phyloP scores from a whole-genome alignment of 2,888 invertebrate species.

The Macroteleia sp. region DNA sequence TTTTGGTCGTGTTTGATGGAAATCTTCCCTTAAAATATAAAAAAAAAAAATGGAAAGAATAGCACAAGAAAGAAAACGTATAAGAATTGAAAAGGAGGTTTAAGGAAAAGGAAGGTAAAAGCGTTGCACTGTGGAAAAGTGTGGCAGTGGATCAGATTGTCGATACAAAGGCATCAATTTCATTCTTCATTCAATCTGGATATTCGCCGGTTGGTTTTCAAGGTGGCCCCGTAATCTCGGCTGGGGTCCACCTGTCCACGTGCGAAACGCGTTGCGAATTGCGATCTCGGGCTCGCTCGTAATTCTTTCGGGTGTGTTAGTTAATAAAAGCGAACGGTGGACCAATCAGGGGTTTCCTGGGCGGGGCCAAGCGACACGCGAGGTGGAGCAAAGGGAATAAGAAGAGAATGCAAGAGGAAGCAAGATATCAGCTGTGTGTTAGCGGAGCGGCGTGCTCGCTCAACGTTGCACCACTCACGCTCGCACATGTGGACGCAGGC shows the following conservation, averaged over 20 bases:
- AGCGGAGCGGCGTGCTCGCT: background rate
- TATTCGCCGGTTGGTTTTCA: constrained; percentile 17
- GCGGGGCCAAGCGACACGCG: constrained; percentile 36
- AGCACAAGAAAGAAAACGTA: too few species aligned
- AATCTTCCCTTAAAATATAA: too few species aligned
- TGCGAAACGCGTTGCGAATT: constrained; percentile 37
- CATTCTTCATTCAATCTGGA: background rate
- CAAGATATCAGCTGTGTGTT: constrained; percentile 45
- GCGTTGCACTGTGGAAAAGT: too few species aligned
- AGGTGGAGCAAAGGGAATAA: constrained; percentile 52
- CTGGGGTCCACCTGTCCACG: constrained; percentile 50
- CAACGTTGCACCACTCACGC: background rate
- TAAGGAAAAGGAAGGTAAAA: too few species aligned
- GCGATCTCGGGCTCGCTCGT: constrained; percentile 47
- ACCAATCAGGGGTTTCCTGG: constrained; percentile 38
- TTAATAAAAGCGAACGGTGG: constrained; percentile 33
- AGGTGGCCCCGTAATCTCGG: constrained; percentile 28
- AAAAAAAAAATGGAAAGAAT: too few species aligned
- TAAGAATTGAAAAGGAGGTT: too few species aligned
- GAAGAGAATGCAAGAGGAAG: constrained; percentile 37
- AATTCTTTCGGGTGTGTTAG: constrained; percentile 45
- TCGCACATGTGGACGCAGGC: background rate
- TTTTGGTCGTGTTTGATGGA: too few species aligned
- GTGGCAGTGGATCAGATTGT: background rate
- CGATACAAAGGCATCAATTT: constrained; percentile 6